These are phyloP conservation scores for Drosophila fulvimacula DNA, from an alignment of 2,888 invertebrate genomes.

Conservation along the genomic window DNA sequence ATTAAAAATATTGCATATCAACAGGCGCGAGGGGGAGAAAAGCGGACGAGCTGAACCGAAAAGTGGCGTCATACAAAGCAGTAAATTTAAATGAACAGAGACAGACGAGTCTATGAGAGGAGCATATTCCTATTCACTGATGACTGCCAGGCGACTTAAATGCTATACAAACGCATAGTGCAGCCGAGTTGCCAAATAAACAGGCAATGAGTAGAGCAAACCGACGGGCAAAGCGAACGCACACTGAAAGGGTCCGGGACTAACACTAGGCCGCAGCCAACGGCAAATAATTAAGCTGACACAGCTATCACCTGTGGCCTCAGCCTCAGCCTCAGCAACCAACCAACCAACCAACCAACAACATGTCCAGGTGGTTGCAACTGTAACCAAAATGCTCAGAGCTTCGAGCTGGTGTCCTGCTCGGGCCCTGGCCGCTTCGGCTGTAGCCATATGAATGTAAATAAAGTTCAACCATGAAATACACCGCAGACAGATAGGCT, in stretches of 20 bases:
- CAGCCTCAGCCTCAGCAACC: constrained; percentile 7
- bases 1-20: constrained; percentile 32
- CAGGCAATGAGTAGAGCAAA: constrained; percentile 11
- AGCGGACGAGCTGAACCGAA: not conserved
- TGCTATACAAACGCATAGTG: constrained; percentile 60
- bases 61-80: constrained; percentile 30
- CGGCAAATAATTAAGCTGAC: constrained; percentile 76
- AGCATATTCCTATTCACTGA: constrained; percentile 16
- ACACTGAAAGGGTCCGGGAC: constrained; percentile 14
- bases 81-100: constrained; percentile 65
- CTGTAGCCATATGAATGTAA: constrained; percentile 64
- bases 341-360: constrained; percentile 3
- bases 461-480: constrained; percentile 73
- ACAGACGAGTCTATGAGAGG: constrained; percentile 7
- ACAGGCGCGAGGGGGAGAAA: constrained; percentile 16
- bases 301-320: constrained; percentile 70
- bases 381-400: constrained; percentile 40
- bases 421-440: not conserved
- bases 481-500: constrained; percentile 64
- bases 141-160: constrained; percentile 62
- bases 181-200: constrained; percentile 46
- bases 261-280: constrained; percentile 40
- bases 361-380: constrained; percentile 44
- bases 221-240: constrained; percentile 25
- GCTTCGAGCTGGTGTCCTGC: not conserved